Conservation (phyloP, 35 echinoderm and acorn worm species). For the Lytechinus variegatus region DNA sequence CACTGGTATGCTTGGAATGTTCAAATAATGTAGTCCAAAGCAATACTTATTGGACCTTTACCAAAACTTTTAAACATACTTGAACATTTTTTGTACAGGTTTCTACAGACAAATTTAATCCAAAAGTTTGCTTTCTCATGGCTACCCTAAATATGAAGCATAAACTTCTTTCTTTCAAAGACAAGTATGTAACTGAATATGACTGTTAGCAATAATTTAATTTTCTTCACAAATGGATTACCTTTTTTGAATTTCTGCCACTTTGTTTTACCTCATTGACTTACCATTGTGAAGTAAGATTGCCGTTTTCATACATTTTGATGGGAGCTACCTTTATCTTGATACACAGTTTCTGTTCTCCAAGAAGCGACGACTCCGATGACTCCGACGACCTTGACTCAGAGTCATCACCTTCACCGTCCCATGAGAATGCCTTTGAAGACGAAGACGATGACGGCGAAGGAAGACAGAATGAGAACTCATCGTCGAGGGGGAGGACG, state of each 20-base stretch:
- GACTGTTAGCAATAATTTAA: no score
- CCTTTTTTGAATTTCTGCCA: background rate
- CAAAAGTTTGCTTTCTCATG: no score
- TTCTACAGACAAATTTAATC: no score
- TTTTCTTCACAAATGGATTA: background rate
- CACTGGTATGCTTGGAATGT: no score
- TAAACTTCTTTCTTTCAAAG: no score
- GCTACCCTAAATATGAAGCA: no score
- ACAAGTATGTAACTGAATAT: no score
- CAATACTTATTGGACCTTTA: no score
- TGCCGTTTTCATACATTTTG: background rate
- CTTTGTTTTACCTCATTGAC: no score
- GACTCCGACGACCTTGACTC: constrained; percentile 94
- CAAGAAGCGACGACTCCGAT: constrained; percentile 85
- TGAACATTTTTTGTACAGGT: no score
- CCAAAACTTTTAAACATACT: no score
- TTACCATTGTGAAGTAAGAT: background rate
- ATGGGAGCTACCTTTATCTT: background rate
- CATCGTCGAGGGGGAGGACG: background rate
- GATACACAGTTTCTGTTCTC: constrained; percentile 76
- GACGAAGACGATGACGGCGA: constrained; percentile 60
- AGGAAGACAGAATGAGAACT: constrained; percentile 49
- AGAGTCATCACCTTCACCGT: constrained; percentile 74
- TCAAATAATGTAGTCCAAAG: no score
- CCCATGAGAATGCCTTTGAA: constrained; percentile 80